These are phyloP conservation scores for Pteronura brasiliensis DNA, from an alignment of 2,113 vertebrate genomes.

Conservation along the genomic window DNA sequence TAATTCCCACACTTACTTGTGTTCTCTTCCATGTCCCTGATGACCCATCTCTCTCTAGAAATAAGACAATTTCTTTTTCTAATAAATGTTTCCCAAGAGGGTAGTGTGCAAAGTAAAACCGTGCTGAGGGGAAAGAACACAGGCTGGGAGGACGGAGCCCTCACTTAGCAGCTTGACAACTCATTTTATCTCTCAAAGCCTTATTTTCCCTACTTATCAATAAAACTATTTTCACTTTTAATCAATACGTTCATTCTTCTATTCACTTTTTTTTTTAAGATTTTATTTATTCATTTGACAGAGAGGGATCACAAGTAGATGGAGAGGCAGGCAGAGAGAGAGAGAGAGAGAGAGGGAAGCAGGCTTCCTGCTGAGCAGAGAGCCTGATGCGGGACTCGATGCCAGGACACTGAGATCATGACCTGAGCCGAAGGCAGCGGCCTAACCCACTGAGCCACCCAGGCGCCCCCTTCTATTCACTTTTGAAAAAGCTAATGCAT, in stretches of 20 bases:
- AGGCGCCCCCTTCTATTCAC: neutral
- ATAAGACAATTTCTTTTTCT: neutral
- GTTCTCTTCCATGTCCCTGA: neutral
- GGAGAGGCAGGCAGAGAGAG: too few species aligned
- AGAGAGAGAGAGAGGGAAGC: too few species aligned
- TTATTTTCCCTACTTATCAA: neutral
- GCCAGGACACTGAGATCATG: too few species aligned
- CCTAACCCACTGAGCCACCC: too few species aligned
- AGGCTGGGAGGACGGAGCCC: neutral
- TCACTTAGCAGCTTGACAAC: neutral
- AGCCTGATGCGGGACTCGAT: too few species aligned
- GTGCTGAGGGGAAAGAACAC: neutral
- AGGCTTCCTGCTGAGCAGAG: too few species aligned
- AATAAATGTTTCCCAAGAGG: neutral
- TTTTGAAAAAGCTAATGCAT: neutral
- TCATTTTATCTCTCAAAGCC: neutral
- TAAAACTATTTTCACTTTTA: neutral
- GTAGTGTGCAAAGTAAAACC: neutral
- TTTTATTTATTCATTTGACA: too few species aligned
- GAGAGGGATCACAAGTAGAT: too few species aligned
- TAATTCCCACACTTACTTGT: neutral
- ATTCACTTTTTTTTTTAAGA: neutral
- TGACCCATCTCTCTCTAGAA: neutral
- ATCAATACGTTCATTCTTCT: neutral
- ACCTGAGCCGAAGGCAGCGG: too few species aligned